These are phyloP conservation scores for Chiroxiphia lanceolata DNA, from an alignment of 2,797 vertebrate genomes.

Conservation along the genomic window DNA sequence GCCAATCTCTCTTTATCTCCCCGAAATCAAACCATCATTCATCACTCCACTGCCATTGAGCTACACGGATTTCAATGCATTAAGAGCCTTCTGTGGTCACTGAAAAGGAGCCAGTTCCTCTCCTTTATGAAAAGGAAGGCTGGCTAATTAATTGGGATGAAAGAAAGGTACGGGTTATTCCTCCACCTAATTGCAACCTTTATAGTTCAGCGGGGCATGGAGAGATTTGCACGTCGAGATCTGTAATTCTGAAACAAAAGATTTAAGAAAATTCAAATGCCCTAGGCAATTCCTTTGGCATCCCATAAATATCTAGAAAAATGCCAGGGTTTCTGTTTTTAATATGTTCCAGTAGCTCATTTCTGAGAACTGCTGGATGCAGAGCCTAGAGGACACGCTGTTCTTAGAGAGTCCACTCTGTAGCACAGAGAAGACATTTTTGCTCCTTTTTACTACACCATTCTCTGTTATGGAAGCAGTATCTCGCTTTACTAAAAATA, in stretches of 20 bases:
- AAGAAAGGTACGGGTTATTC: neutral
- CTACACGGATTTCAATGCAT: neutral
- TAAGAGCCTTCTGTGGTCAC: neutral
- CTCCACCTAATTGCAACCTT: neutral
- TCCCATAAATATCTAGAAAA: neutral
- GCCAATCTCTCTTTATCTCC: constrained; percentile 2
- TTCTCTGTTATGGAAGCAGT: neutral
- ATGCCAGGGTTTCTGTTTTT: neutral
- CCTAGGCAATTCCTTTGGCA: neutral
- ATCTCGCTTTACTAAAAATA: neutral
- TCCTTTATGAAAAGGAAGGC: neutral
- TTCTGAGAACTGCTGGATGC: neutral
- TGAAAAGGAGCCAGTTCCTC: constrained; percentile 19
- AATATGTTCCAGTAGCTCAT: neutral
- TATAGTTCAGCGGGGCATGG: neutral
- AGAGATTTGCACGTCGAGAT: neutral
- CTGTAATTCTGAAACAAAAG: neutral
- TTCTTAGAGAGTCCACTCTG: neutral
- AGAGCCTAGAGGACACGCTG: neutral
- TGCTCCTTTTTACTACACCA: neutral
- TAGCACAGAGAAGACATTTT: neutral
- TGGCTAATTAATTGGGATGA: constrained; percentile 6
- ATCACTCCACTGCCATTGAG: neutral
- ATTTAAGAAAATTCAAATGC: neutral
- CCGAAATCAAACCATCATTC: neutral